Evolutionary conservation across 2,113 vertebrate genomes (phyloP).

Genomic region (Peucedramus taeniatus): DNA sequence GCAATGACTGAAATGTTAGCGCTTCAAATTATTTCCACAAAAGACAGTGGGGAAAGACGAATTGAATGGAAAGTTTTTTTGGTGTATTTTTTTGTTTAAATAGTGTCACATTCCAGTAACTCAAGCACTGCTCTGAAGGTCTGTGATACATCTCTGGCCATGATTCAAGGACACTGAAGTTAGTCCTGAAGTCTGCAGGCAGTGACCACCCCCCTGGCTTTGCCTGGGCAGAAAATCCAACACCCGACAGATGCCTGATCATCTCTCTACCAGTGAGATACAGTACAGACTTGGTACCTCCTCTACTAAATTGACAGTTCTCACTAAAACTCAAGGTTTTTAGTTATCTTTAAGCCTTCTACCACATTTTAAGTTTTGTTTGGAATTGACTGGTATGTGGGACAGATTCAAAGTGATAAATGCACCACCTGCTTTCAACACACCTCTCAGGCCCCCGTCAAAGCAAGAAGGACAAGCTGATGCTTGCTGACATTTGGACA

Average conservation of each 20-base stretch:
- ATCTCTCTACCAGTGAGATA: not conserved
- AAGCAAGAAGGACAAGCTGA: not conserved
- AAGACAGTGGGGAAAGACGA: not conserved
- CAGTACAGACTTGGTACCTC: not conserved
- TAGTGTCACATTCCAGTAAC: not conserved
- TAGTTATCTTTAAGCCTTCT: not conserved
- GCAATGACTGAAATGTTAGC: not conserved
- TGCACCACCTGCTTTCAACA: not conserved
- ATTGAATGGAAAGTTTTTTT: not conserved
- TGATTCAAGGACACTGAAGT: too few relatives aligned
- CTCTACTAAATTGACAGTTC: not conserved
- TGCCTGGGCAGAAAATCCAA: not conserved
- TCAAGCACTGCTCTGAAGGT: not conserved
- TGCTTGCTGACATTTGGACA: not conserved
- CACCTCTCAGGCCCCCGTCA: not conserved
- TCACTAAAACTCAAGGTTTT: not conserved
- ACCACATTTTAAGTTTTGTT: not conserved
- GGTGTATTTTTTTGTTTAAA: not conserved
- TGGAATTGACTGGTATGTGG: not conserved
- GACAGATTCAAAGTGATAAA: not conserved
- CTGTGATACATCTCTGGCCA: not conserved
- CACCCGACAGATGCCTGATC: not conserved
- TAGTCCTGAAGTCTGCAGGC: not conserved
- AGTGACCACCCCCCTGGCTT: not conserved
- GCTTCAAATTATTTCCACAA: not conserved